Base-by-base conservation (phyloP, 2,797 vertebrate genomes). In the Falco rusticolus region DNA sequence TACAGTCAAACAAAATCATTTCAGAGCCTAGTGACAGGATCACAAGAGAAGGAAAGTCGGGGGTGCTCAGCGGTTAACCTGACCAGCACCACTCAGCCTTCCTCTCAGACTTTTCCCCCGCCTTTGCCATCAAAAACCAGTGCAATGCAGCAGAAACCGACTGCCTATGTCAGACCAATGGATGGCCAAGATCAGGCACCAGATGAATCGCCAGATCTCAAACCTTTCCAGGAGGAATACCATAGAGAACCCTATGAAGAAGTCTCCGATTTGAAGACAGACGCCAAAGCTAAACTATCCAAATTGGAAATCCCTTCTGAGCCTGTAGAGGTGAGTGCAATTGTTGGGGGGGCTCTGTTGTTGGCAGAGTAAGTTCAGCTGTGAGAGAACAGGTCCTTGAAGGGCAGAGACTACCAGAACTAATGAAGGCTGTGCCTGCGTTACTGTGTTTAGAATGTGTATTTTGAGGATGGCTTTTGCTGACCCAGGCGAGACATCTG, bases 91-190 rank as follows among this genome's bases (percentile, higher is more conserved):
- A 95, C 95, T 29, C 92, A 98, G 9, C 97, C 98, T 56, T 97
- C 98, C 47, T 98, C 98, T 60, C 99, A 99, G 97, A 97, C 97
- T 26, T 99, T 99, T 28, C 98, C 98, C 41, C 97, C 98, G 2
- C 97, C 98, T 9, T 97, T 99, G 81, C 97, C 98, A 29, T 98
- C 98, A 28, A 99, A 99, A 97, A 98, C 81, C 59, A 98, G 97
- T 75, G 97, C 97, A 43, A 98, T 99, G 98, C 98, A 98, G 80
- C 98, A 98, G 97, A 99, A 99, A 97, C 99, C 99, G 60, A 99
- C 99, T 2, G 99, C 99, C 4, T 99, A 99, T 5, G 99, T 99
- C 74, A 98, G 99, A 75, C 99, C 99, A 83, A 99, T 99, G 99
- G 99, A 99, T 37, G 99, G 99, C 70, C 99, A 99, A 94, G 99